A percentile compares a stretch with the other conserved stretches of the same genome.
These are phyloP conservation scores for Anticlea derivata DNA, from an alignment of 2,888 invertebrate genomes.

Conservation along the genomic window DNA sequence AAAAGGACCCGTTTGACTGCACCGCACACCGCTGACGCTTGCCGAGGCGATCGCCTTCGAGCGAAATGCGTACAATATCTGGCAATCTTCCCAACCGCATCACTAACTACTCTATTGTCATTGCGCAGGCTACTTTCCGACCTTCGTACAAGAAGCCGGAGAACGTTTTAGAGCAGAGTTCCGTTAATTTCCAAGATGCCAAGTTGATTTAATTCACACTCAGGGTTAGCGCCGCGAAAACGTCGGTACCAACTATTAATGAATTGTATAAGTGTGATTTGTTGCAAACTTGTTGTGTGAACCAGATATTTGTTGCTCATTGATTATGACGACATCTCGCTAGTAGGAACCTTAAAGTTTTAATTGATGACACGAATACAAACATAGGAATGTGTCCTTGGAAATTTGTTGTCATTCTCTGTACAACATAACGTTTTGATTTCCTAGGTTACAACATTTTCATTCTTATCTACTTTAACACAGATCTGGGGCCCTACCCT, in stretches of 20 bases:
- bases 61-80: slow-evolving; percentile 52
- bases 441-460: not conserved
- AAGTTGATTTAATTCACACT: slow-evolving; percentile 41
- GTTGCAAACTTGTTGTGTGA: slow-evolving; percentile 36
- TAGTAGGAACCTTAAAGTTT: slow-evolving; percentile 44
- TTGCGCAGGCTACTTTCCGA: slow-evolving; percentile 43
- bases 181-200: slow-evolving; percentile 41
- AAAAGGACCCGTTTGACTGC: slow-evolving; percentile 39
- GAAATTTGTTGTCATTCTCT: not conserved
- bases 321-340: slow-evolving; percentile 41
- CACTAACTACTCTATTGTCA: slow-evolving; percentile 52
- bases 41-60: slow-evolving; percentile 50
- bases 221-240: slow-evolving; percentile 37
- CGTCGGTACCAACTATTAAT: slow-evolving; percentile 30
- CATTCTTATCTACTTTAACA: no score
- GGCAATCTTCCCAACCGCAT: slow-evolving; percentile 56
- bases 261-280: slow-evolving; percentile 37
- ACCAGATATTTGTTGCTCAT: slow-evolving; percentile 33
- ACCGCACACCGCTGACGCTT: slow-evolving; percentile 18
- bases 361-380: slow-evolving; percentile 38
- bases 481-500: no score
- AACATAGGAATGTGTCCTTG: slow-evolving; percentile 13
- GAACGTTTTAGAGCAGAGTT: slow-evolving; percentile 38
- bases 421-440: not conserved
- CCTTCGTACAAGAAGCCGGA: slow-evolving; percentile 48